Conservation (phyloP, 1,140 invertebrate genomes). For the Theocolax elegans region DNA sequence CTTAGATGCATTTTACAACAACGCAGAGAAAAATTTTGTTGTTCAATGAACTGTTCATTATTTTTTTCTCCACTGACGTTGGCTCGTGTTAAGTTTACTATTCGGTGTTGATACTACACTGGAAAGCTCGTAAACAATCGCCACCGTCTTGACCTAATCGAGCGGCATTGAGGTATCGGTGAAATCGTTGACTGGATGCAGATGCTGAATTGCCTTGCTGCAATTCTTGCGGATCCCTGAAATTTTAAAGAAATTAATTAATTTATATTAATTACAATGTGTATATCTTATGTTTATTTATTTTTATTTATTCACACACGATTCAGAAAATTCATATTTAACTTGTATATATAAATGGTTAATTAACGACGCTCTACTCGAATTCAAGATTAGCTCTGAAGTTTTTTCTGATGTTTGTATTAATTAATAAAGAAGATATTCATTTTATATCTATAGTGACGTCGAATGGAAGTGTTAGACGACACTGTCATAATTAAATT, state of each 20-base stretch:
- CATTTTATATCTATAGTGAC: too few species aligned
- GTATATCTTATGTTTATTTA: conserved; percentile 31
- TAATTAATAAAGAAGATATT: too few species aligned
- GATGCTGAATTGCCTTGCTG: conserved; percentile 69
- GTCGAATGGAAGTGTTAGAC: too few species aligned
- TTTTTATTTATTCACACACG: not conserved
- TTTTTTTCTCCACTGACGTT: not conserved
- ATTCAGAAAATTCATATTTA: too few species aligned
- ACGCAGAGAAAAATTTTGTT: not conserved
- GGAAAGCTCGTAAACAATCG: conserved; percentile 77
- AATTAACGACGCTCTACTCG: too few species aligned
- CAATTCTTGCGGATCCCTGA: conserved; percentile 78
- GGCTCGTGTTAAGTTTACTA: conserved; percentile 13
- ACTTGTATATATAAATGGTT: too few species aligned
- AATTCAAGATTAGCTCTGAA: too few species aligned
- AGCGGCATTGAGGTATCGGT: conserved; percentile 82
- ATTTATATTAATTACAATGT: too few species aligned
- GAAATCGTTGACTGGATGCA: conserved; percentile 78
- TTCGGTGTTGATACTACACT: conserved; percentile 74
- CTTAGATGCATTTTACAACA: conserved; percentile 26
- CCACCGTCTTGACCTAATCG: conserved; percentile 83
- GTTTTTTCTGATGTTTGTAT: too few species aligned
- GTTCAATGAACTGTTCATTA: not conserved
- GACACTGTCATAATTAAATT: too few species aligned
- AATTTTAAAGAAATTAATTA: too few species aligned